These are phyloP conservation scores for Malurus alboscapulatus DNA, from an alignment of 2,113 vertebrate species.

Conservation along the genomic window DNA sequence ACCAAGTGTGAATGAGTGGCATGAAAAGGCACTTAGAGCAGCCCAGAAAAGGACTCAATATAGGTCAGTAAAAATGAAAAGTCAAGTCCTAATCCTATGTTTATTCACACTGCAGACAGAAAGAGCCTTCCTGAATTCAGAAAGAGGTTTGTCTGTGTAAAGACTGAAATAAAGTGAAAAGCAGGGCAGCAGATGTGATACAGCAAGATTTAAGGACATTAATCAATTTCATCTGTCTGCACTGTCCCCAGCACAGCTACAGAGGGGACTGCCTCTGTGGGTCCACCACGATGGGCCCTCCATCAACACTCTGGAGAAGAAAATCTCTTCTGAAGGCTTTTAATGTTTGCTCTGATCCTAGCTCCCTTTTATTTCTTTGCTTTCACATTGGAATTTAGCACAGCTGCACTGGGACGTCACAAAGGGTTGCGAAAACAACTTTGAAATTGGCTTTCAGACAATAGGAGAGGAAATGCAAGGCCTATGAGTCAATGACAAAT, in stretches of 20 bases:
- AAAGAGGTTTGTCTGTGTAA: background rate
- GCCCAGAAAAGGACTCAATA: background rate
- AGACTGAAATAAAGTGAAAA: background rate
- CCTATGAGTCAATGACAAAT: slow-evolving; percentile 25
- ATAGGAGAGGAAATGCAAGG: slow-evolving; percentile 45
- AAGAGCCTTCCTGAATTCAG: background rate
- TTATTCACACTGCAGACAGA: background rate
- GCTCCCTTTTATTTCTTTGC: background rate
- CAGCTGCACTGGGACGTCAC: slow-evolving; percentile 40
- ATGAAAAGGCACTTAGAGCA: background rate
- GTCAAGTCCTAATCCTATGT: background rate
- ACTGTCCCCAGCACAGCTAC: background rate
- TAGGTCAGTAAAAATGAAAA: slow-evolving; percentile 15
- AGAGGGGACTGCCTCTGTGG: background rate
- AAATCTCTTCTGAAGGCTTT: background rate
- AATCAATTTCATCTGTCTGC: background rate
- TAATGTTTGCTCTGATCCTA: background rate
- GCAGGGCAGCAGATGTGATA: background rate
- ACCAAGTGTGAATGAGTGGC: background rate
- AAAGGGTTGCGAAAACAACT: background rate
- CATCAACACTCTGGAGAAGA: background rate
- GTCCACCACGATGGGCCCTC: background rate
- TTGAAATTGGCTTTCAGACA: slow-evolving; percentile 48
- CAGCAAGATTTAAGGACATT: background rate
- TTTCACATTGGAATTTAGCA: slow-evolving; percentile 30